Conservation (phyloP, 2,888 invertebrate species). For the Clivina fossor region DNA sequence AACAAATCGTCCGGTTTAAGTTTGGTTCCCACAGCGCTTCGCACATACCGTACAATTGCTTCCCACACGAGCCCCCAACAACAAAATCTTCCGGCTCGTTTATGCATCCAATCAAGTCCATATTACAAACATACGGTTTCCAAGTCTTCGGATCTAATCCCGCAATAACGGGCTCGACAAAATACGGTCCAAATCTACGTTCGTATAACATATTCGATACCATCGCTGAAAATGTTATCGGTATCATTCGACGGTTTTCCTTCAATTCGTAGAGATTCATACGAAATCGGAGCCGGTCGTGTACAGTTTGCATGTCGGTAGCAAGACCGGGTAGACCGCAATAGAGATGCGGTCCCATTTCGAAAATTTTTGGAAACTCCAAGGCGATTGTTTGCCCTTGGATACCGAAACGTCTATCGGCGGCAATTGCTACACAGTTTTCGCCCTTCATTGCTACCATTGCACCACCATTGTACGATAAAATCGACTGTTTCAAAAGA, state of each 20-base stretch:
- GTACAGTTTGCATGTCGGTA: slow-evolving; percentile 94
- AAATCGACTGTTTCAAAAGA: slow-evolving; percentile 66
- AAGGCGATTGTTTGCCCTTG: slow-evolving; percentile 91
- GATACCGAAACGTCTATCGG: slow-evolving; percentile 92
- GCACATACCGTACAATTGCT: slow-evolving; percentile 78
- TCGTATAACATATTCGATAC: slow-evolving; percentile 95
- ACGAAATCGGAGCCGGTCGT: slow-evolving; percentile 85
- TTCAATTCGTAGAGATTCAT: slow-evolving; percentile 93
- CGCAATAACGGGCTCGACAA: slow-evolving; percentile 95
- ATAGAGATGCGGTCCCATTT: slow-evolving; percentile 87
- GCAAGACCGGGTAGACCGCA: slow-evolving; percentile 94
- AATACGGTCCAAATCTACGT: slow-evolving; percentile 95
- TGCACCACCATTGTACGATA: slow-evolving; percentile 90
- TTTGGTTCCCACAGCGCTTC: slow-evolving; percentile 94
- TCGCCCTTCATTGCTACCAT: slow-evolving; percentile 98
- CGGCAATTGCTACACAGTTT: slow-evolving; percentile 94
- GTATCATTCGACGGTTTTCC: slow-evolving; percentile 88
- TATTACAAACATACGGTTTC: slow-evolving; percentile 88
- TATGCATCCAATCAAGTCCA: slow-evolving; percentile 94
- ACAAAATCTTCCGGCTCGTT: slow-evolving; percentile 95
- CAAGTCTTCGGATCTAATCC: slow-evolving; percentile 83
- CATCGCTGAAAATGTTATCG: slow-evolving; percentile 89
- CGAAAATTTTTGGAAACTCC: slow-evolving; percentile 91
- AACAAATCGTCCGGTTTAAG: slow-evolving; percentile 90
- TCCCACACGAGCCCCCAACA: slow-evolving; percentile 91